Evolutionary conservation across 23 tunicate genomes (phyloP), one percentile per base, ranked within the genome.

Genomic region (Styela clava): DNA sequence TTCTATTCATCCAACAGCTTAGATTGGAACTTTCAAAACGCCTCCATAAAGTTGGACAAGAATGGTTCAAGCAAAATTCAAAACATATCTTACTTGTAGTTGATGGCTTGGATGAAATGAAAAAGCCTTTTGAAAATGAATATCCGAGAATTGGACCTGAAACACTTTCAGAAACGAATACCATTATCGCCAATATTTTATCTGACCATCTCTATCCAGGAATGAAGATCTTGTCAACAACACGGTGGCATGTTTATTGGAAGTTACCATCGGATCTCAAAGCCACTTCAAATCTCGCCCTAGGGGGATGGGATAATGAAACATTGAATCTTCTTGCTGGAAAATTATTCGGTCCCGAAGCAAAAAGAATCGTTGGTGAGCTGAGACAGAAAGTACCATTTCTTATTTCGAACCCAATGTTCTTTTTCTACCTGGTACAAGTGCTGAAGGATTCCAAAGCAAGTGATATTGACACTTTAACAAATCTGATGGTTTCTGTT

Each of bases 401-500:
- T 67, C 71, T 67, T 1, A 22, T 27, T 1, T 67, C 71, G 22
- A 27, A 16, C 71, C 71, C 71, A 1, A 0, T 67, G 0, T 67
- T 67, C 23, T 0, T 67, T 25, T 67, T 27, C 22, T 29, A 25
- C 31, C 16, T 67, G 1, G 30, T 24, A 1, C 21, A 67, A 67
- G 71, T 67, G 0, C 71, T 67, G 23, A 67, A 25, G 23, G 22
- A 1, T 12, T 25, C 31, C 0, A 0, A 25, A 16, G 31, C 21
- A 18, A 16, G 22, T 16, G 16, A 16, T 1, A 22, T 24, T 67
- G 23, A 67, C 31, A 67, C 71, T 27, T 16, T 67, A 0, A 18
- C 71, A 25, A 29, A 29, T 67, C 71, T 67, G 32, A 67, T 67
- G 71, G 71, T 67, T 24, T 25, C 32, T 29, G 23, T 67, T 67